Percentiles rank a stretch among this genome's conserved stretches.
These are phyloP conservation scores for Eumaeus atala DNA, from an alignment of 1,140 invertebrate genomes.

Conservation along the genomic window DNA sequence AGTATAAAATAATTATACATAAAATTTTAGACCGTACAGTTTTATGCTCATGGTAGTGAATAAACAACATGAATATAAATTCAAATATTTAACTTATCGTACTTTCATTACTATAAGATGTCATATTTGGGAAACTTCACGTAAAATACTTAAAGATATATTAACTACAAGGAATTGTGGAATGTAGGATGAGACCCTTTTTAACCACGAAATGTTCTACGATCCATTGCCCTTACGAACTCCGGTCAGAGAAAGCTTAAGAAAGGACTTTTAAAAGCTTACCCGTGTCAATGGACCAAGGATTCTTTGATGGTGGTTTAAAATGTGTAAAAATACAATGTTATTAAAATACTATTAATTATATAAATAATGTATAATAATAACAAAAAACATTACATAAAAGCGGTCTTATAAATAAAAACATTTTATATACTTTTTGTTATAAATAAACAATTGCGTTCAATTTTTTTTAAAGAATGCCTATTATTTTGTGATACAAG, in stretches of 20 bases:
- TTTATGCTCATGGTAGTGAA: too few species aligned
- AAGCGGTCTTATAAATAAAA: too few species aligned
- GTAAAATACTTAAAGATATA: not conserved
- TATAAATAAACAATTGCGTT: too few species aligned
- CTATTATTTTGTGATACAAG: too few species aligned
- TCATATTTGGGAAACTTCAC: not conserved
- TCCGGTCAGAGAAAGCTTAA: slow-evolving; percentile 1
- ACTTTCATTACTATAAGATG: not conserved
- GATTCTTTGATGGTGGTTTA: slow-evolving; percentile 1
- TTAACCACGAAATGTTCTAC: slow-evolving; percentile 6
- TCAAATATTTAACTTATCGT: too few species aligned
- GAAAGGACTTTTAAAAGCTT: slow-evolving; percentile 6
- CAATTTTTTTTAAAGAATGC: too few species aligned
- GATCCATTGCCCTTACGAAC: slow-evolving; percentile 8
- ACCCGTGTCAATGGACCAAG: slow-evolving; percentile 2
- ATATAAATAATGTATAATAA: too few species aligned
- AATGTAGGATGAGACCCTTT: slow-evolving; percentile 4
- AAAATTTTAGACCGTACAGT: too few species aligned
- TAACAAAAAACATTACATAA: too few species aligned
- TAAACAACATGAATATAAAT: too few species aligned
- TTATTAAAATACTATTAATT: not conserved
- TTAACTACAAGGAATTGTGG: not conserved
- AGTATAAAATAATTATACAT: too few species aligned
- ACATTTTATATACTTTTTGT: too few species aligned
- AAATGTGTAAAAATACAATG: not conserved